Conservation (phyloP, 1,140 invertebrate genomes). For the Ephestia elutella region DNA sequence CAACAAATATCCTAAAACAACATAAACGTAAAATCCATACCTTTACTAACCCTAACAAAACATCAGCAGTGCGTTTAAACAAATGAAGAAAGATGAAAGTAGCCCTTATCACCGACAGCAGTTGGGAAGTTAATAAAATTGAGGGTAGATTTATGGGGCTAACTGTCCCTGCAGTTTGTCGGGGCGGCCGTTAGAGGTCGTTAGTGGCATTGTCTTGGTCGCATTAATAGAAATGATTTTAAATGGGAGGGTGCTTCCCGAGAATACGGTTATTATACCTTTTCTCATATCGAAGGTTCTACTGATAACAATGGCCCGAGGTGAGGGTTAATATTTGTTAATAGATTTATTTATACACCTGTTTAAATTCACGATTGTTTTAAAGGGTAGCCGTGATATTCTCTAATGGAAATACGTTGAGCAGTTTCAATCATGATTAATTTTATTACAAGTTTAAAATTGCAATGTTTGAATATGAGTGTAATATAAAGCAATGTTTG, state of each 20-base stretch:
- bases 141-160: constrained; percentile 4
- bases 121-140: constrained; percentile 11
- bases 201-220: constrained; percentile 7
- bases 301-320: too few relatives aligned
- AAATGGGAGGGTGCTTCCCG: not conserved
- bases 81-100: constrained; percentile 11
- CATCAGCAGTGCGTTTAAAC: constrained; percentile 1
- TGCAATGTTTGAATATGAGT: too few relatives aligned
- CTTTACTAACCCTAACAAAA: not conserved
- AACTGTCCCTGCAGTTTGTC: constrained; percentile 4
- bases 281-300: too few relatives aligned
- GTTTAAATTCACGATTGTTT: too few relatives aligned
- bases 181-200: constrained; percentile 6
- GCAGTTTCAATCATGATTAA: too few relatives aligned
- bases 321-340: too few relatives aligned
- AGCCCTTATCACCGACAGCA: not conserved
- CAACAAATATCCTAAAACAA: not conserved
- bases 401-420: too few relatives aligned
- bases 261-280: too few relatives aligned
- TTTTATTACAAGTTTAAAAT: too few relatives aligned
- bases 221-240: constrained; percentile 4
- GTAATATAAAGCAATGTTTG: too few relatives aligned
- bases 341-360: too few relatives aligned
- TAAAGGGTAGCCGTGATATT: too few relatives aligned
- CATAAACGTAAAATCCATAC: not conserved